Evolutionary conservation across 2,797 vertebrate genomes (phyloP), one percentile per base, ranked within the genome.

Genomic region (Phyllotis vaccarum): DNA sequence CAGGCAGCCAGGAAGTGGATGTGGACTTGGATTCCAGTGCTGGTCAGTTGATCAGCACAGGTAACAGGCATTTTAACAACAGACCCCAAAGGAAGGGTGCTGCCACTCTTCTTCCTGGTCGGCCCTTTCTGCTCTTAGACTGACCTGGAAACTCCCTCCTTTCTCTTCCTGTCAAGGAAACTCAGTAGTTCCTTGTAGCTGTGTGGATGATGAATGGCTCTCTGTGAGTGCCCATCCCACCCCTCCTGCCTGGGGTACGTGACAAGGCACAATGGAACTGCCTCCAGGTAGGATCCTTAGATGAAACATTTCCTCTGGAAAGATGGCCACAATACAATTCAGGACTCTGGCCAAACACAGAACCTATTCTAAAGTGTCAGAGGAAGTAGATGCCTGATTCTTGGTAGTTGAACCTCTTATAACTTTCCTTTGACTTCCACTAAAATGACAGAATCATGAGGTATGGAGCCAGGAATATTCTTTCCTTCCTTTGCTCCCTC

Each of bases 261-360:
- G 78, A 93, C 24, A 29, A 37, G 86, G 34, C 29, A 58, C 56
- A 89, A 2, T 43, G 56, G 54, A 81, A n/a, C 27, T 19, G 34
- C 64, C 40, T 93, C 22, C 70, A 70, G 52, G 24, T n/a, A 94
- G 49, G 58, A 93, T 93, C 19, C 46, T 90, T 19, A 46, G 78
- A 79, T 76, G 83, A 96, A 97, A 83, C 31, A 72, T 70, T 94
- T 94, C 86, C 13, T 91, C 66, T 74, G 54, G 29, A 93, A 94
- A 21, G 13, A 72, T 91, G 54, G 27, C 72, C 22, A 87, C 68
- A 90, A 22, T 0, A 6, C 46, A 7, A 8, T 40, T 58, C 60
- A 72, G 29, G 49, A 75, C 66, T 12, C 68, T 64, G 72, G 21
- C n/a, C 34, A 68, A 40, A 37, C 34, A 56, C 34, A 54, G 52